Evolutionary conservation across 35 echinoderm and acorn worm species (phyloP).

Genomic region (Stichopus chloronotus): DNA sequence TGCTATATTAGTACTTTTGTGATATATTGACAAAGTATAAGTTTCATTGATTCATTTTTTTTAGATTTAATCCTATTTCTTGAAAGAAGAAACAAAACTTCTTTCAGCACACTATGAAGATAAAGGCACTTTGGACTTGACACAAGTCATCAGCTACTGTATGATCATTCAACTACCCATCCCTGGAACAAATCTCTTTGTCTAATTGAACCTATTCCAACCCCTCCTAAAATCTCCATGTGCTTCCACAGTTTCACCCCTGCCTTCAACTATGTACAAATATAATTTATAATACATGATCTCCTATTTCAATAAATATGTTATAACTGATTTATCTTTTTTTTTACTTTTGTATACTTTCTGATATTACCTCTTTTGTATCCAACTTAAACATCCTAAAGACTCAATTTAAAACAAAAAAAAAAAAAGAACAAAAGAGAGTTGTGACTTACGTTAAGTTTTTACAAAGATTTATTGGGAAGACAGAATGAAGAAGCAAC

Average conservation of each 20-base stretch:
- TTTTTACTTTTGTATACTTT: not conserved
- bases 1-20: not conserved
- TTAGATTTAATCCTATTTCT: not conserved
- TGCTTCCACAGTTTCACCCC: not conserved
- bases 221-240: not conserved
- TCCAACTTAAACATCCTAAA: conserved; percentile 18
- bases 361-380: not conserved
- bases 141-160: not conserved
- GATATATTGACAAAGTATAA: not conserved
- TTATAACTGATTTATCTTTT: not conserved
- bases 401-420: conserved; percentile 8
- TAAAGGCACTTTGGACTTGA: not conserved
- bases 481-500: too few relatives aligned
- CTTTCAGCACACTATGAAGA: not conserved
- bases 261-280: not conserved
- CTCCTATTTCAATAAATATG: conserved; percentile 33
- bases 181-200: too few relatives aligned
- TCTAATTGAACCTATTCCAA: too few relatives aligned
- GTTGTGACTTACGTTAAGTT: not conserved
- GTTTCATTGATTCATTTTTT: not conserved
- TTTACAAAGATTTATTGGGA: not conserved
- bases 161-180: not conserved
- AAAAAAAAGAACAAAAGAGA: not conserved
- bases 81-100: not conserved
- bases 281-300: conserved; percentile 5